phyloP scores from a whole-genome alignment of 1,140 invertebrate genomes.

The Chrysomallon squamiferum region DNA sequence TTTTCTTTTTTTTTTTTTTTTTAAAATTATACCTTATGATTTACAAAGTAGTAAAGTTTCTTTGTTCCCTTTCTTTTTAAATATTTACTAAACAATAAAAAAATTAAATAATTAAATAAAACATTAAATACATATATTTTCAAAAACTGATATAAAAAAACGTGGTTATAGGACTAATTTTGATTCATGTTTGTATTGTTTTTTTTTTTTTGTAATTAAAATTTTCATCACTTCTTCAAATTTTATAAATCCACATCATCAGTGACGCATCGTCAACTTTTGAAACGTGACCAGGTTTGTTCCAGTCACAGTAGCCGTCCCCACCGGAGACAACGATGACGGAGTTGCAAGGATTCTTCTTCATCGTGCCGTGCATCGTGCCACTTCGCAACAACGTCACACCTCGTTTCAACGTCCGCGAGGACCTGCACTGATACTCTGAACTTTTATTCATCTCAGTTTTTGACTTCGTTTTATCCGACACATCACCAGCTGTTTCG shows the following conservation, averaged over 20 bases:
- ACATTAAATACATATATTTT: no score
- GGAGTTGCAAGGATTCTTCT: conserved; percentile 39
- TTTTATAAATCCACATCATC: conserved; percentile 54
- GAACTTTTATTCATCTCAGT: background rate
- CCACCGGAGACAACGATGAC: conserved; percentile 55
- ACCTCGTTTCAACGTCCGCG: background rate
- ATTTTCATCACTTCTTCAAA: conserved; percentile 20
- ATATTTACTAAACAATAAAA: no score
- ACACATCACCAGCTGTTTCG: background rate
- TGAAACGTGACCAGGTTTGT: conserved; percentile 13
- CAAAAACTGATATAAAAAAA: no score
- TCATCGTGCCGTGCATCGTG: conserved; percentile 20
- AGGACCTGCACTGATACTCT: background rate
- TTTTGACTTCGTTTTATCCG: background rate
- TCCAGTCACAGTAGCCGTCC: conserved; percentile 53
- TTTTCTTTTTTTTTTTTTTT: no score
- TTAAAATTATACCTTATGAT: no score
- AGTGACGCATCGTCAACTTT: conserved; percentile 44
- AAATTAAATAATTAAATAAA: no score
- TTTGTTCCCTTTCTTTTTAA: no score
- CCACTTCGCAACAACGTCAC: background rate
- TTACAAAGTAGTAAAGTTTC: no score
- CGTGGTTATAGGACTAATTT: no score
- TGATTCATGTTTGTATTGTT: no score
- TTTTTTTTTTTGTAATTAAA: no score